Evolutionary conservation across 2,113 vertebrate genomes (phyloP), one percentile per base, ranked within the genome.

Genomic region (Muntiacus reevesi): DNA sequence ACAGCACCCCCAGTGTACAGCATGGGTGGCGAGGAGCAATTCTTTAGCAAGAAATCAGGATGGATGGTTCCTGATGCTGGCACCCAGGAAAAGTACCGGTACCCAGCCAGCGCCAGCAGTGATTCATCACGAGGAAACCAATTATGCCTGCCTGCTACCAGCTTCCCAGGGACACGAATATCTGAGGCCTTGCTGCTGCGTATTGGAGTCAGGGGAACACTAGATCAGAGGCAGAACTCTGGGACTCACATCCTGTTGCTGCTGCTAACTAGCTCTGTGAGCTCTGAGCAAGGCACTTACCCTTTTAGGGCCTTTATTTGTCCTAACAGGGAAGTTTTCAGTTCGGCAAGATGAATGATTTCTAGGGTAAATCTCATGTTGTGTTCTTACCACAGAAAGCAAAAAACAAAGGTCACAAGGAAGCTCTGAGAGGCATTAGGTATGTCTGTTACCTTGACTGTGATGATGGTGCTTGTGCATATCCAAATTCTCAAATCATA

Each of bases 1-100:
- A 87, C 47, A 97, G 94, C 96, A n/a, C 91, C 95, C 79, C 85
- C 83, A 92, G 62, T 17, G 45, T 67, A 50, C 71, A 74, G n/a
- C 52, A 1, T 19, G 36, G 21, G 45, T 55, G 47, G 91, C 36
- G 45, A 87, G 90, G 50, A 89, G 30, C 45, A 25, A 30, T 25
- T 52, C 43, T 47, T 64, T 23, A n/a, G 12, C 43, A 91, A 64
- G 50, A 91, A 67, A 28, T 76, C 54, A 86, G 62, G 36, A 50
- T 4, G 9, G 60, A 52, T 23, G 54, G 28, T 40, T 81, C 21
- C 21, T 40, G 52, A 50, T 25, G 59, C 67, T 10, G 30, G 60
- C 50, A 27, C 36, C 27, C 43, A 21, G 36, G 64, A 45, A 74
- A 85, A 79, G 36, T 28, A 81, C 55, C 13, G 62, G 40, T 71